phyloP scores from a whole-genome alignment of 2,888 invertebrate species.

The Cactoblastis cactorum region DNA sequence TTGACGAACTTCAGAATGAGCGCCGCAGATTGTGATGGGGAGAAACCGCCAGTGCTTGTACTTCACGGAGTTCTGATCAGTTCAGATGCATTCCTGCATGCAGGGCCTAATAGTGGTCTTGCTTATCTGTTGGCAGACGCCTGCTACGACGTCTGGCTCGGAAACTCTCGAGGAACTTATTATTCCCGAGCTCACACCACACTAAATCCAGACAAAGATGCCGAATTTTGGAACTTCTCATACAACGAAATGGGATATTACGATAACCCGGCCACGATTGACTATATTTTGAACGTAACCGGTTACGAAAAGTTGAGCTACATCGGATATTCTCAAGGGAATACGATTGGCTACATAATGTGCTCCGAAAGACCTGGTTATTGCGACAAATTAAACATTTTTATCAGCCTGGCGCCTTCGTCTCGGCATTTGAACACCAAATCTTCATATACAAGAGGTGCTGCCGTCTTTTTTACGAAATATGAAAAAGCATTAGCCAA shows the following conservation, averaged over 20 bases:
- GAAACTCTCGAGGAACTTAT: conserved; percentile 48
- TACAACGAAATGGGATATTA: conserved; percentile 87
- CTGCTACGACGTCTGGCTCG: conserved; percentile 44
- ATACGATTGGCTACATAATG: conserved; percentile 82
- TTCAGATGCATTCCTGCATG: conserved; percentile 52
- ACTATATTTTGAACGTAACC: conserved; percentile 48
- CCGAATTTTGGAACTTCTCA: conserved; percentile 81
- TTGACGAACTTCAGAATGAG: conserved; percentile 46
- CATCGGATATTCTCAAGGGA: conserved; percentile 89
- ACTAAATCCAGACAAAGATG: conserved; percentile 46
- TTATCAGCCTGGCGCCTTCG: conserved; percentile 83
- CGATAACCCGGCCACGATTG: conserved; percentile 84
- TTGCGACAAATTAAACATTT: conserved; percentile 80
- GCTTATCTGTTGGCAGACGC: conserved; percentile 36
- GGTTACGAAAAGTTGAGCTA: conserved; percentile 43
- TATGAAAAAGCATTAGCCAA: conserved; percentile 31
- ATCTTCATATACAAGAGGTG: conserved; percentile 30
- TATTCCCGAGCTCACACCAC: conserved; percentile 77
- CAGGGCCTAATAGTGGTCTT: conserved; percentile 42
- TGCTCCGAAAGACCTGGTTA: conserved; percentile 81
- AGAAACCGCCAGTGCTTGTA: conserved; percentile 45
- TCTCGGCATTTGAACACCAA: conserved; percentile 62
- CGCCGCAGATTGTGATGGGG: conserved; percentile 32
- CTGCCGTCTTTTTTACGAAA: conserved; percentile 24
- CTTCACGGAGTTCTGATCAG: conserved; percentile 59